A percentile compares a stretch with the other conserved stretches of the same genome.
Conservation (phyloP, 1,140 invertebrate species). For the Drosophila ficusphila region DNA sequence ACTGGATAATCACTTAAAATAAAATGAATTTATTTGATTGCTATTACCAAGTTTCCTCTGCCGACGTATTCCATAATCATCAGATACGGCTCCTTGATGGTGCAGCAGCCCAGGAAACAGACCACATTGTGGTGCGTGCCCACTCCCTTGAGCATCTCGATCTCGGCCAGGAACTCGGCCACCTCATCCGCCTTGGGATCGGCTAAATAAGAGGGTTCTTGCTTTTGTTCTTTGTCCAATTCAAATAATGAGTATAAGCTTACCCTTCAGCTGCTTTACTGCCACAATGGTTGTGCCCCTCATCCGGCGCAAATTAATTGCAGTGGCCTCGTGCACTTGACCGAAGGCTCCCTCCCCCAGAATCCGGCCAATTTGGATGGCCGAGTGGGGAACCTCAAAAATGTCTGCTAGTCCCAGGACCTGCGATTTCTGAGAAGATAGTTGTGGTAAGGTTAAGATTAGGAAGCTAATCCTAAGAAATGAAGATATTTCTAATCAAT, state of each 20-base stretch:
- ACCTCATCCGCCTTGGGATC: slow-evolving; percentile 86
- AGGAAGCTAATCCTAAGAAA: background rate
- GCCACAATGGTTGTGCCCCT: slow-evolving; percentile 86
- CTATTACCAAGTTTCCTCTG: slow-evolving; percentile 90
- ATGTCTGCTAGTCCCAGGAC: slow-evolving; percentile 68
- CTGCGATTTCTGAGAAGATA: slow-evolving; percentile 58
- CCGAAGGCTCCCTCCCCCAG: slow-evolving; percentile 92
- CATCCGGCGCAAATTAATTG: slow-evolving; percentile 85
- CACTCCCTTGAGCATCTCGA: slow-evolving; percentile 91
- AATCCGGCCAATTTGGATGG: slow-evolving; percentile 84
- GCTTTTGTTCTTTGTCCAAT: background rate
- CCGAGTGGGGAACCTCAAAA: slow-evolving; percentile 71
- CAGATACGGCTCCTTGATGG: slow-evolving; percentile 87
- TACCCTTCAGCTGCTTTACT: slow-evolving; percentile 90
- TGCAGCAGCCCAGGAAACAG: slow-evolving; percentile 91
- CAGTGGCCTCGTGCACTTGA: slow-evolving; percentile 87
- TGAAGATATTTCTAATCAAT: too few species aligned
- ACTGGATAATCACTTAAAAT: too few species aligned
- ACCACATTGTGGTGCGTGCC: slow-evolving; percentile 92
- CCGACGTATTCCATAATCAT: slow-evolving; percentile 93
- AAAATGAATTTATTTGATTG: background rate
- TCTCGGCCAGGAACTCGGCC: slow-evolving; percentile 90
- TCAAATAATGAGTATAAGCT: slow-evolving; percentile 12
- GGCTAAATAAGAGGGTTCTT: slow-evolving; percentile 23
- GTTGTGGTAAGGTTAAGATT: background rate